Conservation (phyloP, 1,140 invertebrate genomes). For the Chionoecetes opilio region DNA sequence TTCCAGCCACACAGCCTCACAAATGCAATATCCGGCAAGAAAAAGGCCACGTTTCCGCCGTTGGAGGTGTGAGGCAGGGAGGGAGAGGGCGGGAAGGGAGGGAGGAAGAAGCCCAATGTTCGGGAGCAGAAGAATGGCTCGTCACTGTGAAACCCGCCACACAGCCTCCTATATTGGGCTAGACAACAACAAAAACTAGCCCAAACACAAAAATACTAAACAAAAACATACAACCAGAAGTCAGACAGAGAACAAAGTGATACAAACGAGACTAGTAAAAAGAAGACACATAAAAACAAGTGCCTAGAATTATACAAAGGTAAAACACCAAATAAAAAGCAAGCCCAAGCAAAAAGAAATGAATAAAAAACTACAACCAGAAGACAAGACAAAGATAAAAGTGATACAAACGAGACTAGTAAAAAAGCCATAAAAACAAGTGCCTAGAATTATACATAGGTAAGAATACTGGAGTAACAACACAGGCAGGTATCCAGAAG, state of each 20-base stretch:
- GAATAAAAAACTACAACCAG: not conserved
- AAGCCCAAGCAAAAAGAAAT: not conserved
- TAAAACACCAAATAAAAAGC: not conserved
- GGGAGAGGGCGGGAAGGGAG: not conserved
- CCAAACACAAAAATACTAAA: too few species aligned
- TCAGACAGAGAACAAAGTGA: too few species aligned
- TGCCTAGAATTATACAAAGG: not conserved
- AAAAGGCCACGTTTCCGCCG: constrained; percentile 14
- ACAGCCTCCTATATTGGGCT: not conserved
- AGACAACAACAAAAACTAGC: not conserved
- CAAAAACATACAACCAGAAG: too few species aligned
- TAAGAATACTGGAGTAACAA: not conserved
- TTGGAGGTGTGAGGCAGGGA: not conserved
- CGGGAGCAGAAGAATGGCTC: not conserved
- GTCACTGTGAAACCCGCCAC: not conserved
- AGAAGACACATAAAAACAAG: too few species aligned
- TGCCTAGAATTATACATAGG: not conserved
- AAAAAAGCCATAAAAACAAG: too few species aligned
- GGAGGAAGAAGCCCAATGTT: not conserved
- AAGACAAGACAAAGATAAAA: not conserved
- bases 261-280: too few species aligned
- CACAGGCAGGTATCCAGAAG: not conserved
- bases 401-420: too few species aligned
- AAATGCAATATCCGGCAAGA: constrained; percentile 8
- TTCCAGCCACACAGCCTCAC: not conserved